Evolutionary conservation across 2,888 invertebrate species (phyloP).

Genomic region (Ornithoptera priamus): DNA sequence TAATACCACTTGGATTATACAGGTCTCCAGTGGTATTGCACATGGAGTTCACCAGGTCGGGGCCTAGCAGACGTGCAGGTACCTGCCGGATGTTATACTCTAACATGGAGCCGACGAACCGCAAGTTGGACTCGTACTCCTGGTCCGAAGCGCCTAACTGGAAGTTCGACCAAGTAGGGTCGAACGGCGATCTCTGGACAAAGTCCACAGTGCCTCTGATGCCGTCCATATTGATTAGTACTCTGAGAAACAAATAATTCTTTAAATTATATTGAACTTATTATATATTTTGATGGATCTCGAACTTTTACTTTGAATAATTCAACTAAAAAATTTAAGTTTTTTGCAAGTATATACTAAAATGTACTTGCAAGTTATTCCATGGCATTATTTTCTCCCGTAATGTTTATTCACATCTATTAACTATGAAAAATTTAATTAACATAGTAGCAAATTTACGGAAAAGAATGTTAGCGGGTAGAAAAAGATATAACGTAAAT

Average conservation of each 20-base stretch:
- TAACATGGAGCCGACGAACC: constrained; percentile 86
- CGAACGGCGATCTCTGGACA: constrained; percentile 89
- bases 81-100: constrained; percentile 86
- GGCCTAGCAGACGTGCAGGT: constrained; percentile 76
- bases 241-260: constrained; percentile 63
- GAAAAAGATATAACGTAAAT: too few species aligned
- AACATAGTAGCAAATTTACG: too few species aligned
- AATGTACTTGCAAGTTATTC: too few species aligned
- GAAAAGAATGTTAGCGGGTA: too few species aligned
- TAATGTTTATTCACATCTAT: too few species aligned
- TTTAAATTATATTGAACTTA: too few species aligned
- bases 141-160: constrained; percentile 83
- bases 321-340: too few species aligned
- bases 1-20: constrained; percentile 86
- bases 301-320: too few species aligned
- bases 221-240: constrained; percentile 87
- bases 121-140: constrained; percentile 84
- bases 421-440: too few species aligned
- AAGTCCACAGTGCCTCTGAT: constrained; percentile 89
- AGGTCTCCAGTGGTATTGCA: constrained; percentile 87
- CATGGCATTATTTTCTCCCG: too few species aligned
- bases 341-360: too few species aligned
- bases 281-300: too few species aligned
- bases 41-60: constrained; percentile 52
- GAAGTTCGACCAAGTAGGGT: constrained; percentile 90